These are phyloP conservation scores for Tarsius wallacei DNA, from an alignment of 2,797 vertebrate species.

Conservation along the genomic window DNA sequence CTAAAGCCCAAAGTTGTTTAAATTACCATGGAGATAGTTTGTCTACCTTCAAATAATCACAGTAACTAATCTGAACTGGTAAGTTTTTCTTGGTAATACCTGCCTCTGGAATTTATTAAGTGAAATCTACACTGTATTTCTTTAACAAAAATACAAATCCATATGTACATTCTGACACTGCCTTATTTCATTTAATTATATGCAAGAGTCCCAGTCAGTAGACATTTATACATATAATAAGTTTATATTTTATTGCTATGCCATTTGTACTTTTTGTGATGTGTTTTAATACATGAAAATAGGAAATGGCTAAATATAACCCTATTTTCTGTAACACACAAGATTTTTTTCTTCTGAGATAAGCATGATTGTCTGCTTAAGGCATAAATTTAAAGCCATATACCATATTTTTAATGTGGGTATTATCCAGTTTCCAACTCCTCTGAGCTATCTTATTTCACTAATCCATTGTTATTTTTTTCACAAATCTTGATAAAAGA, in stretches of 20 bases:
- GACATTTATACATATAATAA: neutral
- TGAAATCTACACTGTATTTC: constrained; percentile 24
- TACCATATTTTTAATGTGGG: constrained; percentile 59
- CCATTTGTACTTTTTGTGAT: constrained; percentile 18
- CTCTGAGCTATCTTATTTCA: neutral
- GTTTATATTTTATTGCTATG: constrained; percentile 58
- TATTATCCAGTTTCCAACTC: constrained; percentile 37
- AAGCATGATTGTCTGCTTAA: constrained; percentile 30
- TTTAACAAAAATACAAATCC: neutral
- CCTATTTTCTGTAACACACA: neutral
- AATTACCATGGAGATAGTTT: neutral
- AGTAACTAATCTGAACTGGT: neutral
- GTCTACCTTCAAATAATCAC: constrained; percentile 7
- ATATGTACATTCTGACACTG: neutral
- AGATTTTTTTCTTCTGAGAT: constrained; percentile 47
- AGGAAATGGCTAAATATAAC: constrained; percentile 18
- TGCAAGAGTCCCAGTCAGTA: neutral
- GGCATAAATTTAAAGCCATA: neutral
- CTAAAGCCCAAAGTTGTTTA: constrained; percentile 52
- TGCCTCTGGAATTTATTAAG: constrained; percentile 10
- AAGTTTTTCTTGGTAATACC: neutral
- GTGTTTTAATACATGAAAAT: constrained; percentile 40
- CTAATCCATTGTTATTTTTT: constrained; percentile 32
- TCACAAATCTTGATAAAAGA: constrained; percentile 50
- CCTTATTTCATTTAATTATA: constrained; percentile 33